Evolutionary conservation across 1,140 invertebrate species (phyloP).

Genomic region (Bombus pyrosoma): DNA sequence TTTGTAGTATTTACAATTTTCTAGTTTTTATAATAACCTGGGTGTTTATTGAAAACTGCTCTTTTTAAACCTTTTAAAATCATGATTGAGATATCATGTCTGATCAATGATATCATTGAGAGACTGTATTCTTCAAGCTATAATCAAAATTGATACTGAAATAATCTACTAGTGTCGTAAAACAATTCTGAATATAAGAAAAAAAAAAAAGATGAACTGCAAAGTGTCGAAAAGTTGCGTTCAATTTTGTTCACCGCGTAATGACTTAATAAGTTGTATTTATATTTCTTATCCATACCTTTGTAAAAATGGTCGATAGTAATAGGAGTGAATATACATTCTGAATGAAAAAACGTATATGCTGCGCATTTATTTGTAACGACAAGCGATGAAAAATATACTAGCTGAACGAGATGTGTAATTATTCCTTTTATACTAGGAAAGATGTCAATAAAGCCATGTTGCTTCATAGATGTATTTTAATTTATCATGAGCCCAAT

Average conservation of each 20-base stretch:
- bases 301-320: not conserved
- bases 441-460: constrained; percentile 33
- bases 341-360: not conserved
- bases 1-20: constrained; percentile 29
- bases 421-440: constrained; percentile 35
- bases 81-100: too few relatives aligned
- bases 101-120: too few relatives aligned
- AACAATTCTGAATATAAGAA: not conserved
- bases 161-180: not conserved
- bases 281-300: constrained; percentile 8
- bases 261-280: not conserved
- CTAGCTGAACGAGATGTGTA: constrained; percentile 33
- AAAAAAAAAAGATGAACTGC: not conserved
- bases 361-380: constrained; percentile 25
- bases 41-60: not conserved
- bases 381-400: constrained; percentile 13
- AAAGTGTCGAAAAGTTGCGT: constrained; percentile 24
- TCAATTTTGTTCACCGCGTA: constrained; percentile 7
- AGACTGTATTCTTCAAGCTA: not conserved
- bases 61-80: not conserved
- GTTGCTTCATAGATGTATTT: constrained; percentile 20
- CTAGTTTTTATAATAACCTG: constrained; percentile 37
- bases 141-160: constrained; percentile 31
- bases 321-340: not conserved
- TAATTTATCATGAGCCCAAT: not conserved